phyloP scores from a whole-genome alignment of 2,797 vertebrate genomes.

The Lerista edwardsae region DNA sequence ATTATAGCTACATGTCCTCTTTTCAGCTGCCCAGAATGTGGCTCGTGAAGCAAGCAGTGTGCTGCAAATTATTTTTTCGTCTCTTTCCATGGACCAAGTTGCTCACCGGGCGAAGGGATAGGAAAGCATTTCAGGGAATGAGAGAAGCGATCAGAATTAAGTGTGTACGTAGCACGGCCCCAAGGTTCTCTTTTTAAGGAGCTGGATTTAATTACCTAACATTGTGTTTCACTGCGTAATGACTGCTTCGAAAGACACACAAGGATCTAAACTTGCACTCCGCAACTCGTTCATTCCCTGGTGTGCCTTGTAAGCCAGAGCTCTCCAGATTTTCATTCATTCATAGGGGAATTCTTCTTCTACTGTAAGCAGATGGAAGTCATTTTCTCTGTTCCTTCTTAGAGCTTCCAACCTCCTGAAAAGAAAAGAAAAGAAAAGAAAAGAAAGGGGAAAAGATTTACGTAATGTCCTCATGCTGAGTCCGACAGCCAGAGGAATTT shows the following conservation, averaged over 20 bases:
- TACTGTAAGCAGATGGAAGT: neutral
- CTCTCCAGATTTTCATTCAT: neutral
- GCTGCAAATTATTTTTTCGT: constrained; percentile 68
- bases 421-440: constrained; percentile 6
- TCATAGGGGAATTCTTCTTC: neutral
- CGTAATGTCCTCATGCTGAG: neutral
- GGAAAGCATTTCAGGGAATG: constrained; percentile 62
- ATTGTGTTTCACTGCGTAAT: neutral
- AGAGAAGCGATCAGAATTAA: constrained; percentile 57
- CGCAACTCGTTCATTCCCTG: constrained; percentile 19
- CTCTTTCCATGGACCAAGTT: constrained; percentile 58
- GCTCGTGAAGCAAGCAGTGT: constrained; percentile 49
- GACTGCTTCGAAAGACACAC: constrained; percentile 41
- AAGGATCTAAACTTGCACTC: constrained; percentile 39
- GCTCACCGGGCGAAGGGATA: constrained; percentile 41
- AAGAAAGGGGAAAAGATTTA: neutral
- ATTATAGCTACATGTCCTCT: constrained; percentile 55
- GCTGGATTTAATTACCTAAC: constrained; percentile 61
- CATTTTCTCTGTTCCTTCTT: constrained; percentile 15
- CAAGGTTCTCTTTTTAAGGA: constrained; percentile 64
- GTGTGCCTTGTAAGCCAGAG: constrained; percentile 35
- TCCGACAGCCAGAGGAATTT: neutral
- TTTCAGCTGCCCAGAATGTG: constrained; percentile 37
- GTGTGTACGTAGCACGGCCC: constrained; percentile 11
- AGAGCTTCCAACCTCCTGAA: constrained; percentile 48